Evolutionary conservation across 2,888 invertebrate species (phyloP).

Genomic region (Synanthedon tipuliformis): DNA sequence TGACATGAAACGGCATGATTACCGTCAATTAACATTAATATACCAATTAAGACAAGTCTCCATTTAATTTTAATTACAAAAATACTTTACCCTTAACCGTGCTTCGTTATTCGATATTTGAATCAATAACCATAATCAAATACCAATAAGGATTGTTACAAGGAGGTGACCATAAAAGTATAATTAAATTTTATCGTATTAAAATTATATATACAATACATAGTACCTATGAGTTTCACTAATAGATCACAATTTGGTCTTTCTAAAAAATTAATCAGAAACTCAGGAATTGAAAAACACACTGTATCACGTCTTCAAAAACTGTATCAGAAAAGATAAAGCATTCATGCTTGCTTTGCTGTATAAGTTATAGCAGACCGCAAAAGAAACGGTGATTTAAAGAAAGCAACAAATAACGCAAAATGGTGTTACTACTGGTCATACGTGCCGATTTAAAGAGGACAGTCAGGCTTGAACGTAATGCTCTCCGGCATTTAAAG

Average conservation of each 20-base stretch:
- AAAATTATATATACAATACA: too few species aligned
- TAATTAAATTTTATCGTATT: not conserved
- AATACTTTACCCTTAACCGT: not conserved
- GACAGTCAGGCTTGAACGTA: not conserved
- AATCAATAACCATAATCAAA: slow-evolving; percentile 7
- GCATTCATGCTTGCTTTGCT: too few species aligned
- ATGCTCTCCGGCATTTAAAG: slow-evolving; percentile 1
- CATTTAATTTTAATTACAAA: not conserved
- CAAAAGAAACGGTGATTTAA: too few species aligned
- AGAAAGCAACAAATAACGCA: too few species aligned
- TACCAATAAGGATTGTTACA: slow-evolving; percentile 6
- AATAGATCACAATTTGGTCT: too few species aligned
- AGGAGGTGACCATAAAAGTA: not conserved
- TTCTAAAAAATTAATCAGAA: too few species aligned
- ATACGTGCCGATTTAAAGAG: not conserved
- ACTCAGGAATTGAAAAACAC: too few species aligned
- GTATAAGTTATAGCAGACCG: too few species aligned
- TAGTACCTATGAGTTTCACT: too few species aligned
- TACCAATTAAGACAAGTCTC: not conserved
- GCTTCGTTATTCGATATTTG: not conserved
- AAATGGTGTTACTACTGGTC: not conserved
- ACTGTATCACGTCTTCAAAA: too few species aligned
- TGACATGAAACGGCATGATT: not conserved
- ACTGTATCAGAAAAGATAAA: too few species aligned
- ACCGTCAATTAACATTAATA: not conserved